Conservation (phyloP, 2,888 invertebrate genomes). For the Pocota personata region DNA sequence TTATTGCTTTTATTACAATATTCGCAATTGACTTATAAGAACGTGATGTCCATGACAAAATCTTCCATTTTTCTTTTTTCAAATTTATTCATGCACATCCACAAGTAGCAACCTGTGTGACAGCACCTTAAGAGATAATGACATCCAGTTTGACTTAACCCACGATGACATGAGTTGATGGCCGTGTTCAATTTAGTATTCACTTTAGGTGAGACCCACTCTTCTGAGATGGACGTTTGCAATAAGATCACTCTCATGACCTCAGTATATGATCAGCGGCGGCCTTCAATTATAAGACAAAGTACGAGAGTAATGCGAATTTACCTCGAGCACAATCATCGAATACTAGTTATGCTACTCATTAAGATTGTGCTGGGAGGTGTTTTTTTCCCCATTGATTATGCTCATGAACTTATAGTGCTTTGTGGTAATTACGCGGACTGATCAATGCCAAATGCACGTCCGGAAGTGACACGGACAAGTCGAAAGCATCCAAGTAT, state of each 20-base stretch:
- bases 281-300: conserved; percentile 60
- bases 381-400: conserved; percentile 29
- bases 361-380: conserved; percentile 40
- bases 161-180: conserved; percentile 55
- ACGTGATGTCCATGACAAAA: conserved; percentile 27
- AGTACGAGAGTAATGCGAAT: conserved; percentile 51
- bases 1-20: conserved; percentile 13
- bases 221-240: conserved; percentile 41
- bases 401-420: conserved; percentile 24
- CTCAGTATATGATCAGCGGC: conserved; percentile 39
- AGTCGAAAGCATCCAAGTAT: conserved; percentile 25
- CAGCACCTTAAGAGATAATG: conserved; percentile 30
- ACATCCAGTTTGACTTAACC: conserved; percentile 36
- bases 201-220: conserved; percentile 19
- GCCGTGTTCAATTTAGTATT: conserved; percentile 19
- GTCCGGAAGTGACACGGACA: conserved; percentile 54
- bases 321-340: conserved; percentile 44
- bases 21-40: conserved; percentile 4
- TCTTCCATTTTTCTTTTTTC: too few relatives aligned
- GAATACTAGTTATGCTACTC: conserved; percentile 37
- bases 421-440: conserved; percentile 4
- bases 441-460: conserved; percentile 44
- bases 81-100: conserved; percentile 14
- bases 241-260: conserved; percentile 68
- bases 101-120: conserved; percentile 11